Percentiles rank a stretch among this genome's conserved stretches.
Evolutionary conservation across 2,888 invertebrate species (phyloP).

Genomic region (Agrypnus murinus): DNA sequence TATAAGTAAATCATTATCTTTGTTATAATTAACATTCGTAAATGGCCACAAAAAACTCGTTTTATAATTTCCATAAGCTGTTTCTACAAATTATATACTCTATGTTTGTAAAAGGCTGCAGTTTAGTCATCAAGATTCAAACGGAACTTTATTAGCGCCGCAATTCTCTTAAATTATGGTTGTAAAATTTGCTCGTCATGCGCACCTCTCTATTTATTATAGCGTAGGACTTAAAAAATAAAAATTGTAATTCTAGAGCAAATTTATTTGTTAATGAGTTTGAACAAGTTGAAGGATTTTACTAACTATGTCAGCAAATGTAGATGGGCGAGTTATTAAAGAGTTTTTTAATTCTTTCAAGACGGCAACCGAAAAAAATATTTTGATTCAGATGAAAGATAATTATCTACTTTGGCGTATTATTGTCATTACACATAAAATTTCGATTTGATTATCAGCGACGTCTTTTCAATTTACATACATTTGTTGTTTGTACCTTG

Average conservation of each 20-base stretch:
- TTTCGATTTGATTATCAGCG: too few species aligned
- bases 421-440: too few species aligned
- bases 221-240: constrained; percentile 5
- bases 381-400: too few species aligned
- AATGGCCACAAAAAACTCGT: constrained; percentile 51
- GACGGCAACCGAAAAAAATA: too few species aligned
- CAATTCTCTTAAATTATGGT: constrained; percentile 43
- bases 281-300: background rate
- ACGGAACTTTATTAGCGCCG: constrained; percentile 48
- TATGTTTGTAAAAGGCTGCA: constrained; percentile 44
- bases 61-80: constrained; percentile 51
- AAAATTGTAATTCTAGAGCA: constrained; percentile 21
- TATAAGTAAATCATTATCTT: constrained; percentile 52
- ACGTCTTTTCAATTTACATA: too few species aligned
- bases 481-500: too few species aligned
- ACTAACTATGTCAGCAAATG: background rate
- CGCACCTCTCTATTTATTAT: constrained; percentile 7
- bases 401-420: too few species aligned
- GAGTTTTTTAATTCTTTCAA: too few species aligned
- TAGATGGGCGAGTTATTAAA: too few species aligned
- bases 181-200: constrained; percentile 39
- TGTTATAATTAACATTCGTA: constrained; percentile 55
- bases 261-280: too few species aligned
- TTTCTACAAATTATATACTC: constrained; percentile 48
- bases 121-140: constrained; percentile 43